Percentiles rank a stretch among this genome's conserved stretches.
These are phyloP conservation scores for Neosilurus mollespiculum DNA, from an alignment of 2,797 vertebrate genomes.

Conservation along the genomic window DNA sequence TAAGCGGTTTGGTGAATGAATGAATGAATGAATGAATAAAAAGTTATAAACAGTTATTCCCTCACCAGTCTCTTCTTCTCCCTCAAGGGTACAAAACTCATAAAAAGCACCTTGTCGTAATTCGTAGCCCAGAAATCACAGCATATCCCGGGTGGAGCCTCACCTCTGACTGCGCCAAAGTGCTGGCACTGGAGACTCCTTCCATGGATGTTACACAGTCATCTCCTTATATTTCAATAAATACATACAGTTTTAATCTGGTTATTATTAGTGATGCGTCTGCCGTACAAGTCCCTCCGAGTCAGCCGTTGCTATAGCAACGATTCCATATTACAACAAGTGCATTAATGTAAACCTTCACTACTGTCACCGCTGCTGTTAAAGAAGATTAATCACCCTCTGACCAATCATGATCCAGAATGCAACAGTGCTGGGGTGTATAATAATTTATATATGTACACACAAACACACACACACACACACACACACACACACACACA, in stretches of 20 bases:
- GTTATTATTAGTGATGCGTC: neutral
- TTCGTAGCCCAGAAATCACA: no score
- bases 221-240: neutral
- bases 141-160: no score
- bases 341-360: neutral
- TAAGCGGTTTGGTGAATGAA: no score
- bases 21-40: no score
- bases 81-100: neutral
- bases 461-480: conserved; percentile 18
- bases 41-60: neutral
- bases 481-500: conserved; percentile 24
- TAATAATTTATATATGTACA: neutral
- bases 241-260: neutral
- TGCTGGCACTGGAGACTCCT: neutral
- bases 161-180: no score
- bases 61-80: neutral
- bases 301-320: neutral
- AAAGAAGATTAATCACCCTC: neutral
- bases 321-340: neutral
- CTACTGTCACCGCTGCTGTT: neutral
- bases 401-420: conserved; percentile 3
- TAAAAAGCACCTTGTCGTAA: neutral
- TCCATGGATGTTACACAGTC: neutral
- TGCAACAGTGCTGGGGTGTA: neutral
- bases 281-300: neutral